Evolutionary conservation across 2,113 vertebrate genomes (phyloP).

Genomic region (Colinus virginianus): DNA sequence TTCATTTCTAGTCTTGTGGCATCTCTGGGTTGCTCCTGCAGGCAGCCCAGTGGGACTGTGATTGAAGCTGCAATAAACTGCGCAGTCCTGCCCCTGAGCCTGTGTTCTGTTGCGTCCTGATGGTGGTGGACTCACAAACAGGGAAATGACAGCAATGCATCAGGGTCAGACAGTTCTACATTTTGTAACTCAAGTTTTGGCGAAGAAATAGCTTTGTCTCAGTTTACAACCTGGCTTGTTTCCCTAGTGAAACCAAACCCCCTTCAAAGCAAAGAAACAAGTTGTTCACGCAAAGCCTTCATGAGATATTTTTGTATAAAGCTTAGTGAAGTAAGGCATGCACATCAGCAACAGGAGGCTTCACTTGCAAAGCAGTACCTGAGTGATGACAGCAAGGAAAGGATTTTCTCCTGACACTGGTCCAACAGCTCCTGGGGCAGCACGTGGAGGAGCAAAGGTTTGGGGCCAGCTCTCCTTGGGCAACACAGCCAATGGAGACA

Average conservation of each 20-base stretch:
- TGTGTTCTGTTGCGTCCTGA: background rate
- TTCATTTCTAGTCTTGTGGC: background rate
- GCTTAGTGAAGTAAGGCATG: background rate
- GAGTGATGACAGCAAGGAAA: background rate
- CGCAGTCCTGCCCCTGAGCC: background rate
- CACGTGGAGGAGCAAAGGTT: background rate
- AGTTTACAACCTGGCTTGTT: background rate
- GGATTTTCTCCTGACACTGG: background rate
- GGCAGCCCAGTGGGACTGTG: background rate
- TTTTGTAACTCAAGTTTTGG: background rate
- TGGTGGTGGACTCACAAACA: background rate
- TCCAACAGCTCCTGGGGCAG: background rate
- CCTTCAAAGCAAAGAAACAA: background rate
- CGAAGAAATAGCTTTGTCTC: background rate
- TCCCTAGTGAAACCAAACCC: background rate
- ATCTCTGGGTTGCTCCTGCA: background rate
- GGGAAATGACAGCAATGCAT: rapidly evolving
- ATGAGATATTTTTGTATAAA: background rate
- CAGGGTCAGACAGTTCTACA: background rate
- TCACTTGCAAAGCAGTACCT: background rate
- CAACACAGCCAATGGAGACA: rapidly evolving
- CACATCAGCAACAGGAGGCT: background rate
- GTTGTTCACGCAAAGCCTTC: background rate
- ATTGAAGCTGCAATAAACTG: background rate
- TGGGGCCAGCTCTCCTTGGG: background rate